Evolutionary conservation across 2,797 vertebrate genomes (phyloP).

Genomic region (Phoebastria nigripes): DNA sequence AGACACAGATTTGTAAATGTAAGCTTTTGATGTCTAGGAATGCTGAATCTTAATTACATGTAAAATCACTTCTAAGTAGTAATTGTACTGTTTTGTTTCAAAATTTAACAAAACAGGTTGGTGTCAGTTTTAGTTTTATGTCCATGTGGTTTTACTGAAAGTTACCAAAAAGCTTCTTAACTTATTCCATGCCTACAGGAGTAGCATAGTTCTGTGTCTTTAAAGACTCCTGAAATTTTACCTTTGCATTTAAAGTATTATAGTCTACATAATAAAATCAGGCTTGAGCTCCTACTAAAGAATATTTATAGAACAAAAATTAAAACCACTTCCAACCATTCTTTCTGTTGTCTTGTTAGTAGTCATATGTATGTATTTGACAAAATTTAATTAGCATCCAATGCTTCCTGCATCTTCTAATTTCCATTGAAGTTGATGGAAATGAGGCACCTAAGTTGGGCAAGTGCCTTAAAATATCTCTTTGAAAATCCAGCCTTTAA

Average conservation of each 20-base stretch:
- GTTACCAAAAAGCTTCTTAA: not conserved
- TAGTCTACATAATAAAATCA: not conserved
- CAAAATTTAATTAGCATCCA: not conserved
- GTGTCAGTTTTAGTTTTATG: not conserved
- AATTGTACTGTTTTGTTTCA: conserved; percentile 2
- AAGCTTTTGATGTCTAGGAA: conserved; percentile 55
- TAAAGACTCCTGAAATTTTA: not conserved
- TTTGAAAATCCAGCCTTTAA: not conserved
- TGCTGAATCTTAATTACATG: conserved; percentile 9
- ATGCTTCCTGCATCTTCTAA: not conserved
- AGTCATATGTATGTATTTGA: not conserved
- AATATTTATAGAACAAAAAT: not conserved
- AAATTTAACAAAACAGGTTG: not conserved
- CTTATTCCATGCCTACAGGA: not conserved
- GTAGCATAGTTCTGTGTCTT: not conserved
- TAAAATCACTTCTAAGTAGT: conserved; percentile 1
- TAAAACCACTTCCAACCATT: not conserved
- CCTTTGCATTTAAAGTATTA: not conserved
- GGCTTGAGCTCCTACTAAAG: not conserved
- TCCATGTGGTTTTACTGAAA: not conserved
- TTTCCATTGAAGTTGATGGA: not conserved
- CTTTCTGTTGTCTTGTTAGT: not conserved
- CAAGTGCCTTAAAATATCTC: not conserved
- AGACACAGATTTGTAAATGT: conserved; percentile 23
- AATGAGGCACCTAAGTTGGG: not conserved